Evolutionary conservation across 2,113 vertebrate genomes (phyloP).

Genomic region (Pipa parva): DNA sequence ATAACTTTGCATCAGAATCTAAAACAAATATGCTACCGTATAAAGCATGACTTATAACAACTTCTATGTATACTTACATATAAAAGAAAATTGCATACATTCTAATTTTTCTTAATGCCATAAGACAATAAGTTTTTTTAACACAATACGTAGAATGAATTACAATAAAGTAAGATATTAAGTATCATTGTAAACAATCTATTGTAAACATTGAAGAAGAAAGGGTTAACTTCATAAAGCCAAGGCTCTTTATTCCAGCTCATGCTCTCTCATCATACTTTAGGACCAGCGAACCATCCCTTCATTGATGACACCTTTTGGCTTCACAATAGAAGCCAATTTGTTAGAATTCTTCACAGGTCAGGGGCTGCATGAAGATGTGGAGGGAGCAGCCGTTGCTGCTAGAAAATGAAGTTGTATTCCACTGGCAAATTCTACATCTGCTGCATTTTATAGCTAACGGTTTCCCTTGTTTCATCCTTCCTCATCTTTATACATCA

Average conservation of each 20-base stretch:
- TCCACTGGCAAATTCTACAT: constrained; percentile 89
- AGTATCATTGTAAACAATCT: too few species aligned
- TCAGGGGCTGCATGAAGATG: constrained; percentile 89
- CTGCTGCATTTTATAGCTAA: constrained; percentile 86
- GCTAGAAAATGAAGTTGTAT: constrained; percentile 94
- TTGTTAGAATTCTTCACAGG: constrained; percentile 99
- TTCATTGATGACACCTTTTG: constrained; percentile 99
- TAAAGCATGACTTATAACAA: too few species aligned
- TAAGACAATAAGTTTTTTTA: too few species aligned
- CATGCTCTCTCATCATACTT: constrained; percentile 92
- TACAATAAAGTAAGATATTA: too few species aligned
- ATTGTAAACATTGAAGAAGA: constrained; percentile 49
- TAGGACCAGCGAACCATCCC: constrained; percentile 90
- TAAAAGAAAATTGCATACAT: too few species aligned
- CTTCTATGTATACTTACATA: too few species aligned
- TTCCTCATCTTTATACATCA: constrained; percentile 16
- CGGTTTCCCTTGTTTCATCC: constrained; percentile 62
- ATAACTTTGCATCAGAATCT: too few species aligned
- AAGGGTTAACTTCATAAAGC: constrained; percentile 97
- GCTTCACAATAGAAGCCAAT: constrained; percentile 99
- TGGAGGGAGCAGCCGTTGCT: constrained; percentile 77
- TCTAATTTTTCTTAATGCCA: too few species aligned
- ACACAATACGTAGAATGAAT: too few species aligned
- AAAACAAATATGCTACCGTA: too few species aligned
- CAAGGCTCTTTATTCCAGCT: constrained; percentile 84